phyloP scores from a whole-genome alignment of 2,888 invertebrate species.

The Erynnis tages region DNA sequence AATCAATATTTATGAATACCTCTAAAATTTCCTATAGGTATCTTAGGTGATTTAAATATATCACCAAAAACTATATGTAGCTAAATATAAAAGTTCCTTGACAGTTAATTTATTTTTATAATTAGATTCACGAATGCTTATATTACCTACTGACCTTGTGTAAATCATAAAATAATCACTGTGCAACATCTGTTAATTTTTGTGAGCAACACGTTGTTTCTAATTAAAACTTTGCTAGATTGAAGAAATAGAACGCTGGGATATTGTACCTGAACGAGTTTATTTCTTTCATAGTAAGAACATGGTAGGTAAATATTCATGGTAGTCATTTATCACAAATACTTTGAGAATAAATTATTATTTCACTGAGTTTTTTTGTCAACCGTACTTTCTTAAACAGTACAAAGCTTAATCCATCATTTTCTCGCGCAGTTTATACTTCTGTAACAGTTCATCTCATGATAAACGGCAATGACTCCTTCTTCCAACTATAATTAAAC shows the following conservation, averaged over 20 bases:
- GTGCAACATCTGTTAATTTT: slow-evolving; percentile 18
- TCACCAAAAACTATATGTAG: background rate
- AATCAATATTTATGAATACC: no score
- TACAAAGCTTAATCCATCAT: slow-evolving; percentile 55
- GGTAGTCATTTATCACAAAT: no score
- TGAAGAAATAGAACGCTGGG: background rate
- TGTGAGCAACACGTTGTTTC: slow-evolving; percentile 11
- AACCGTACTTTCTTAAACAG: slow-evolving; percentile 37
- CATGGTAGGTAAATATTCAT: no score
- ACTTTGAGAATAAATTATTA: no score
- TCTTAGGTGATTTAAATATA: no score
- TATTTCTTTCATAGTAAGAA: no score
- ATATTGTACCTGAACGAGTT: background rate
- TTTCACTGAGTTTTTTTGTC: slow-evolving; percentile 10
- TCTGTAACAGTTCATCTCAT: slow-evolving; percentile 80
- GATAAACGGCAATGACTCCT: slow-evolving; percentile 77
- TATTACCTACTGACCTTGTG: slow-evolving; percentile 26
- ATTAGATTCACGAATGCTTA: slow-evolving; percentile 8
- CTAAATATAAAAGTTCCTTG: background rate
- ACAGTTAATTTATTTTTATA: background rate
- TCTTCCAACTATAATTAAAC: slow-evolving; percentile 72
- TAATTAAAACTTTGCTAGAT: slow-evolving; percentile 25
- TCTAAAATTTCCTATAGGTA: no score
- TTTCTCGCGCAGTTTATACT: slow-evolving; percentile 61
- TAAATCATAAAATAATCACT: slow-evolving; percentile 21